Base-by-base conservation (phyloP, 2,797 vertebrate genomes). In the Myotis planiceps region DNA sequence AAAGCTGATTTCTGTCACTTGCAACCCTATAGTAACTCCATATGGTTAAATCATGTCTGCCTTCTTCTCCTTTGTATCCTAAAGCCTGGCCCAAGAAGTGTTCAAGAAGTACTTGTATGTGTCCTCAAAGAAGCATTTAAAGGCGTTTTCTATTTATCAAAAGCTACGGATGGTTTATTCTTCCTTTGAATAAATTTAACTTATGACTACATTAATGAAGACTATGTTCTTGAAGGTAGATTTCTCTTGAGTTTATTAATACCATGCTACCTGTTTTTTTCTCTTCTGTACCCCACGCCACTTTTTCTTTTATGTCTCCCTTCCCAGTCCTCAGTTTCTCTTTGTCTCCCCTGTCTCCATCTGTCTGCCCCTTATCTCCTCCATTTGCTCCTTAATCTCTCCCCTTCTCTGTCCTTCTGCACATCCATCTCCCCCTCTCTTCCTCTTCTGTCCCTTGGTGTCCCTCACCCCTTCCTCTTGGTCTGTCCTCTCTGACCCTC, bases 101-200 rank as follows among this genome's bases (percentile, higher is more conserved):
- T 53, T 68, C 34, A 37, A 63, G 71, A 94, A 80, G 23, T 85
- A 55, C 69, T 83, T 80, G 9, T 85, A 53, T 29, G 23, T 87
- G 29, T 74, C 78, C 78, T 71, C 63, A 78, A 32, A 90, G 51
- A 34, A 65, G 68, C 19, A 71, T 66, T 55, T 83, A 78, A 65
- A 84, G 39, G 21, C 47, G n/a, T 79, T 42, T 75, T 84, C 23
- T 74, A 6, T 76, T 45, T 47, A 65, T 83, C 58, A 80, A 58
- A 87, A 87, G 37, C 49, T 60, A 92, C 74, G 14, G 23, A 72
- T 68, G 39, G 47, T n/a, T 85, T 92, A 58, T 78, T 68, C 29
- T 95, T 65, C 58, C 49, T 83, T 79, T 49, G 65, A 92, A 53
- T 92, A 66, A 75, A 81, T 69, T 80, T 75, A 51, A 90, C 65